Evolutionary conservation across 2,888 invertebrate species (phyloP).

Genomic region (Phymatocera aterrima): DNA sequence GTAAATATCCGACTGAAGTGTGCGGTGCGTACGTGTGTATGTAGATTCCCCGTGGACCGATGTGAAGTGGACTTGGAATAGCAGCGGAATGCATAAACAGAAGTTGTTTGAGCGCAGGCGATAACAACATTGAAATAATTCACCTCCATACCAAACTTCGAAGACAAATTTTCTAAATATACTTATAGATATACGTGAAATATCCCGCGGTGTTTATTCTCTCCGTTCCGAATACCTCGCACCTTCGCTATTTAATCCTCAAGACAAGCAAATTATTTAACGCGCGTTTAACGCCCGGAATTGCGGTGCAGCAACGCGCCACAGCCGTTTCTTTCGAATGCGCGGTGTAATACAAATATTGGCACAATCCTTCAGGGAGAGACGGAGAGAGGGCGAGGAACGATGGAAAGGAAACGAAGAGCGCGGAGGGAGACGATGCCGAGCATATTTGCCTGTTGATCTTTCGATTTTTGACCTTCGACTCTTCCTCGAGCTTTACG

Average conservation of each 20-base stretch:
- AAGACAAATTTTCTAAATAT: too few species aligned
- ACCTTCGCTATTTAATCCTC: background rate
- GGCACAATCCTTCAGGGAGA: background rate
- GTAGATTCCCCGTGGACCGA: background rate
- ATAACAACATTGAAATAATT: too few species aligned
- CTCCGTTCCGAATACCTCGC: background rate
- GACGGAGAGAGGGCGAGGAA: too few species aligned
- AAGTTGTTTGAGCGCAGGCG: too few species aligned
- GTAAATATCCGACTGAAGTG: slow-evolving; percentile 6
- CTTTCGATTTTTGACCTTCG: slow-evolving; percentile 43
- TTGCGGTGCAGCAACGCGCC: too few species aligned
- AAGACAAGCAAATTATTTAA: slow-evolving; percentile 59
- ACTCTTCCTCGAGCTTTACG: background rate
- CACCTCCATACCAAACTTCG: too few species aligned
- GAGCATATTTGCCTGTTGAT: slow-evolving; percentile 27
- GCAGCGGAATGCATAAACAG: too few species aligned
- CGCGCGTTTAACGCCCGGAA: slow-evolving; percentile 52
- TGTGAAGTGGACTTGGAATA: slow-evolving; percentile 13
- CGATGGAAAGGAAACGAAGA: slow-evolving; percentile 1
- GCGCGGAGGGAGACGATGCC: background rate
- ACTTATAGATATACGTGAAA: too few species aligned
- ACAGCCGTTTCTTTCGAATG: background rate
- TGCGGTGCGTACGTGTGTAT: background rate
- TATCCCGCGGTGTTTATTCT: background rate
- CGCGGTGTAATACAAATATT: too few species aligned